These are phyloP conservation scores for Chironomus striatipennis DNA, from an alignment of 1,140 invertebrate genomes.

Conservation along the genomic window DNA sequence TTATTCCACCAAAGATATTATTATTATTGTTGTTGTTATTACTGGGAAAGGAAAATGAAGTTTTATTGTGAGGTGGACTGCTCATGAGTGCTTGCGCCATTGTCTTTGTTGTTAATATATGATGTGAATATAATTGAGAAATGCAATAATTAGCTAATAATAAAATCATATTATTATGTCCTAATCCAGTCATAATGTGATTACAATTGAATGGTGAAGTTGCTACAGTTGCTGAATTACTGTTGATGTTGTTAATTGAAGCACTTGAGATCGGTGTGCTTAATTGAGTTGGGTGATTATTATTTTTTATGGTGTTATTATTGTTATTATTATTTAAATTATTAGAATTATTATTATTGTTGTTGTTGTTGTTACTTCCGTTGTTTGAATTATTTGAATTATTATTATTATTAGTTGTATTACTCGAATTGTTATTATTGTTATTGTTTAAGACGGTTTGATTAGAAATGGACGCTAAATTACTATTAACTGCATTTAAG, in stretches of 20 bases:
- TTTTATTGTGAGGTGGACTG: background rate
- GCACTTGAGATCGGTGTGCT: background rate
- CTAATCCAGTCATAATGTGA: slow-evolving; percentile 34
- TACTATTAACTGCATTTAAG: slow-evolving; percentile 17
- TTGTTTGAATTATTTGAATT: slow-evolving; percentile 22
- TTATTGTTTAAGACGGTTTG: background rate
- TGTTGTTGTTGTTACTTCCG: slow-evolving; percentile 28
- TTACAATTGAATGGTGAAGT: slow-evolving; percentile 40
- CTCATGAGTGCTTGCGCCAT: slow-evolving; percentile 28
- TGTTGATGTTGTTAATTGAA: slow-evolving; percentile 1
- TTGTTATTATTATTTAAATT: background rate
- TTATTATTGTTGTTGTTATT: slow-evolving; percentile 24
- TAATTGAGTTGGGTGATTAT: background rate
- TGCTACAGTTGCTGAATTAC: slow-evolving; percentile 30
- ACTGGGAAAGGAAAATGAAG: slow-evolving; percentile 23
- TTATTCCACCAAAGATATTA: background rate
- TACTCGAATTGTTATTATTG: slow-evolving; percentile 22
- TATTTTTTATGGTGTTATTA: background rate
- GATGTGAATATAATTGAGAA: slow-evolving; percentile 60
- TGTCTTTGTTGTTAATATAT: slow-evolving; percentile 50
- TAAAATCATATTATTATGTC: slow-evolving; percentile 53
- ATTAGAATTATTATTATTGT: slow-evolving; percentile 19
- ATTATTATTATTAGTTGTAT: background rate
- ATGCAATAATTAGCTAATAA: slow-evolving; percentile 66
- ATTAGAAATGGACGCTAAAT: background rate